A percentile compares a stretch with the other conserved stretches of the same genome.
Conservation (phyloP, 1,140 invertebrate species). For the Heliconius nattereri region DNA sequence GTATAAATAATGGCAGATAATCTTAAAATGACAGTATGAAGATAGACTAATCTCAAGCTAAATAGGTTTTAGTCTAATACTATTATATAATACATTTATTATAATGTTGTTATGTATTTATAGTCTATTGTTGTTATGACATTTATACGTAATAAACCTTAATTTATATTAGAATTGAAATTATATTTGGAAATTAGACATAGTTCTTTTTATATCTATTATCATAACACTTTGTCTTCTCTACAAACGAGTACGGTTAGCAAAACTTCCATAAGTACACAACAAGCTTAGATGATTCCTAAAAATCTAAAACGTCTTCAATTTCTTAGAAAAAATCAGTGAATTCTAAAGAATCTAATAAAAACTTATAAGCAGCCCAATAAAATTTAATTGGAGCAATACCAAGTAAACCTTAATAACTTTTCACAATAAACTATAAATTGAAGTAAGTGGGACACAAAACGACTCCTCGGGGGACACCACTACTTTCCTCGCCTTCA, state of each 20-base stretch:
- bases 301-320: neutral
- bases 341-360: neutral
- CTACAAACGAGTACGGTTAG: too few species aligned
- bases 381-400: conserved; percentile 3
- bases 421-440: conserved; percentile 1
- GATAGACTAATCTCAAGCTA: neutral
- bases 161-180: too few species aligned
- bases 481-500: neutral
- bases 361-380: neutral
- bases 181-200: too few species aligned
- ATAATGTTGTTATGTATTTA: too few species aligned
- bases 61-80: neutral
- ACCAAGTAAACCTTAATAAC: conserved; percentile 1
- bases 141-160: too few species aligned
- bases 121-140: neutral
- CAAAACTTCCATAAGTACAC: too few species aligned
- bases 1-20: neutral
- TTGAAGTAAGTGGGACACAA: neutral
- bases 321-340: neutral
- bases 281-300: too few species aligned
- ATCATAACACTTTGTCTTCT: too few species aligned
- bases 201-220: too few species aligned
- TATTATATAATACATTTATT: neutral
- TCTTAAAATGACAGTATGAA: conserved; percentile 8
- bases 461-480: conserved; percentile 9